These are phyloP conservation scores for Idaea straminata DNA, from an alignment of 2,888 invertebrate species.

Conservation along the genomic window DNA sequence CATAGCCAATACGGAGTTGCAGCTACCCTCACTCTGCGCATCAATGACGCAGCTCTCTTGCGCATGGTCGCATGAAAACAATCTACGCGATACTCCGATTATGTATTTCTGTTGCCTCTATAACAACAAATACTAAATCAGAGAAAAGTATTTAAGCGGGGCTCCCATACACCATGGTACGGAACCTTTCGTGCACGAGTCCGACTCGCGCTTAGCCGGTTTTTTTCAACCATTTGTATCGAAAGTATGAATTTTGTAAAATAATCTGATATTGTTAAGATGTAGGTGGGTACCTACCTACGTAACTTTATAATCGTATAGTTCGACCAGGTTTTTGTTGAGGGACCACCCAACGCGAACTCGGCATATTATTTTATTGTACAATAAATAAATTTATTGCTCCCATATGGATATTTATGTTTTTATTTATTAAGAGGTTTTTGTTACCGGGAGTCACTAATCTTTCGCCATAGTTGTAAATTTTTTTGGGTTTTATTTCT, in stretches of 20 bases:
- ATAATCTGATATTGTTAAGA: conserved; percentile 14
- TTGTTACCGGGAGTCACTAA: conserved; percentile 62
- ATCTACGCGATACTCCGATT: too few relatives aligned
- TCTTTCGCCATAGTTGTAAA: conserved; percentile 44
- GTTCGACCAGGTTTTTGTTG: conserved; percentile 60
- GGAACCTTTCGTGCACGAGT: too few relatives aligned
- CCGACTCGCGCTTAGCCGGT: neutral
- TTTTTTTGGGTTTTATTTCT: neutral
- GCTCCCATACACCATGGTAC: too few relatives aligned
- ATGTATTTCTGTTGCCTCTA: too few relatives aligned
- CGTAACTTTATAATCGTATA: conserved; percentile 47
- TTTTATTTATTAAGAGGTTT: conserved; percentile 75
- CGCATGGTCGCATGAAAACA: too few relatives aligned
- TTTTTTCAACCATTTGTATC: neutral
- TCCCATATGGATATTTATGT: conserved; percentile 75
- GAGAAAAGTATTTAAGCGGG: too few relatives aligned
- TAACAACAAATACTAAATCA: too few relatives aligned
- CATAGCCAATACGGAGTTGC: too few relatives aligned
- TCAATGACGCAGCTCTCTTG: too few relatives aligned
- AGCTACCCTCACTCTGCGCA: too few relatives aligned
- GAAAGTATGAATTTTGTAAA: neutral
- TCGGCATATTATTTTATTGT: conserved; percentile 78
- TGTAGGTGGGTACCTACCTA: conserved; percentile 16
- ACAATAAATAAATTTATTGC: conserved; percentile 80
- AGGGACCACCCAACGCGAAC: conserved; percentile 75